Percentiles rank a stretch among this genome's conserved stretches.
Conservation (phyloP, 2,113 vertebrate species). For the Pimephales promelas region DNA sequence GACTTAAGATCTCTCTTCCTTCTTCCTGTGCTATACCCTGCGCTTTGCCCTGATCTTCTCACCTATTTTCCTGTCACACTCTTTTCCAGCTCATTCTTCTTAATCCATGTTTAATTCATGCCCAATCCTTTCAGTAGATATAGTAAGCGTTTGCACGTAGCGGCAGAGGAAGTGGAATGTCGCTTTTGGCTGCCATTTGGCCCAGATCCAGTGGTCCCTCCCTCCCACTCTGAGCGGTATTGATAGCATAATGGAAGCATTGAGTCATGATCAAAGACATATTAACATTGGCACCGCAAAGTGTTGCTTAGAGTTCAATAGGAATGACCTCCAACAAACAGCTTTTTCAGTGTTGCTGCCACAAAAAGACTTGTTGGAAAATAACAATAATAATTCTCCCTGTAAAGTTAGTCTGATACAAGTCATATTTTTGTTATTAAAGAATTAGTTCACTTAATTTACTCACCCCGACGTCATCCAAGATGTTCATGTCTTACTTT, state of each 20-base stretch:
- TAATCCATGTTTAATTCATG: conserved; percentile 43
- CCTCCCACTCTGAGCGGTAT: conserved; percentile 41
- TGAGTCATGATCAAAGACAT: conserved; percentile 40
- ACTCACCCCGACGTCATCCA: no score
- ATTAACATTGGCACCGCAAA: conserved; percentile 13
- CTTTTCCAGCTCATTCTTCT: background rate
- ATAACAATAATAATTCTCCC: no score
- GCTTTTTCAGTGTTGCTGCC: background rate
- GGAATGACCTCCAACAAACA: background rate
- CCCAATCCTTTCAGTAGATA: conserved; percentile 25
- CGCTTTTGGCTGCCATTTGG: conserved; percentile 43
- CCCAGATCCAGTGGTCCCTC: conserved; percentile 32
- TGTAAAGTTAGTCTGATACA: no score
- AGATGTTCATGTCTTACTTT: no score
- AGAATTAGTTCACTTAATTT: no score
- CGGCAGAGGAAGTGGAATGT: conserved; percentile 41
- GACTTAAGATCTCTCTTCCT: background rate
- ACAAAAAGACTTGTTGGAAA: no score
- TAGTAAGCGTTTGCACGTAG: conserved; percentile 32
- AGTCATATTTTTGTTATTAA: no score
- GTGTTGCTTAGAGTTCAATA: conserved; percentile 21
- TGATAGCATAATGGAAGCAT: conserved; percentile 54
- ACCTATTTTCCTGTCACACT: background rate
- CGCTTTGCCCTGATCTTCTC: conserved; percentile 2
- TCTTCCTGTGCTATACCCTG: background rate